Evolutionary conservation across 2,888 invertebrate species (phyloP), one percentile per base, ranked within the genome.

Genomic region (Yponomeuta sedellus): DNA sequence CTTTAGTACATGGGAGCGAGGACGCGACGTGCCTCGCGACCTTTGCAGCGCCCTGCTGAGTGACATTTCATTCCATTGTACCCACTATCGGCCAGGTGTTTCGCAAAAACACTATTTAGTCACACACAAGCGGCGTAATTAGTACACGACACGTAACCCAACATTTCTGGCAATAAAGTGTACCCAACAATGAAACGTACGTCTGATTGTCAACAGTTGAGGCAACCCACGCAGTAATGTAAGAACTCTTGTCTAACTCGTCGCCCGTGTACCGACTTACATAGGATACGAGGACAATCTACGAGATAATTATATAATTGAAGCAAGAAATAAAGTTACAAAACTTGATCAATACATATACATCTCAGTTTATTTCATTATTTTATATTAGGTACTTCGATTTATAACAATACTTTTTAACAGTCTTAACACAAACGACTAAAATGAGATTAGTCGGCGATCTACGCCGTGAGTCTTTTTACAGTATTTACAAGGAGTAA

Each of bases 381-480:
- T 82, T 88, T 5, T 87, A 89, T 89, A 89, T 89, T 89, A 89
- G 82, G 77, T 87, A 86, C 73, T 79, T 87, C 12, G 12, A 52
- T 16, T 3, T 82, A 83, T 88, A 89, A 89, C 89, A 90, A 90
- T 90, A 90, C 88, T 89, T 87, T 64, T 86, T 89, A 91, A 89
- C 90, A 90, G 90, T 91, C 90, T 91, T 91, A 90, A 85, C 85
- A 84, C 83, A 76, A 86, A 86, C 90, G 90, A 90, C 89, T 90
- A 86, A 87, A 57, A 86, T 81, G 76, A 82, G 80, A 84, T 78
- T 52, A 81, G 79, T 69, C 72, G 75, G 76, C 88, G 88, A 74
- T 88, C 84, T 77, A 87, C 87, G 85, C 88, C 82, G 73, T 71
- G 70, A 52, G 25, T 52, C 56, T 67, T 64, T 66, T 39, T 61